Base-by-base conservation (phyloP, 2,113 vertebrate genomes). In the Tenebrosternarchus preto region DNA sequence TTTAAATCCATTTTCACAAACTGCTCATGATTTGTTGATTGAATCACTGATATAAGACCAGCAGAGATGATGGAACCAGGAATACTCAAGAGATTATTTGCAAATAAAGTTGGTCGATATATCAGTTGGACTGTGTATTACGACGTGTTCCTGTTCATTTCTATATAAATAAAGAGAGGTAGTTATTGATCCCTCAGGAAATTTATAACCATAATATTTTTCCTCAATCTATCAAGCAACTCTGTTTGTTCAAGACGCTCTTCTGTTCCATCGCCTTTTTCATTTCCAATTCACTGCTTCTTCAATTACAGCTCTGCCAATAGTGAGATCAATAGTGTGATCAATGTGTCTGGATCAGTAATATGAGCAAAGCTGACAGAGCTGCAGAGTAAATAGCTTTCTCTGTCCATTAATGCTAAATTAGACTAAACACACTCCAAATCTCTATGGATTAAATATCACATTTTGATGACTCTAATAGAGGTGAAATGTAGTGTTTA, bases 291-390 rank as follows among this genome's bases (percentile, higher is more conserved):
- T 55, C 66, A 60, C 22, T 27, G 29, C 29, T 68, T 53, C 36
- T 61, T 82, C 57, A 57, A 80, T 79, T 69, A 31, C 53, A 53
- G 57, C 17, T 27, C n/a, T 67, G 57, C 50, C 25, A 46, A 53
- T 73, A 43, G 63, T 31, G 22, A 50, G 27, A 82, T 82, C 80
- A 73, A 73, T 73, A 43, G 63, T 31, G 22, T 59, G 27, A 82
- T 82, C 80, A 73, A 73, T 73, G 72, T 68, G 43, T 82, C 60
- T 82, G 36, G 39, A 70, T 46, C 57, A 72, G 66, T 46, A 68
- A 69, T 27, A 31, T 19, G 25, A 68, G 29, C 50, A 22, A n/a
- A 20, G 5, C 17, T 70, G 55, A 80, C 17, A 22, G 31, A 11
- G 55, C 43, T 67, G 59, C 39, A 56, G 60, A 53, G 46, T 33